phyloP scores from a whole-genome alignment of 2,113 vertebrate species.

The Gobiocypris rarus region DNA sequence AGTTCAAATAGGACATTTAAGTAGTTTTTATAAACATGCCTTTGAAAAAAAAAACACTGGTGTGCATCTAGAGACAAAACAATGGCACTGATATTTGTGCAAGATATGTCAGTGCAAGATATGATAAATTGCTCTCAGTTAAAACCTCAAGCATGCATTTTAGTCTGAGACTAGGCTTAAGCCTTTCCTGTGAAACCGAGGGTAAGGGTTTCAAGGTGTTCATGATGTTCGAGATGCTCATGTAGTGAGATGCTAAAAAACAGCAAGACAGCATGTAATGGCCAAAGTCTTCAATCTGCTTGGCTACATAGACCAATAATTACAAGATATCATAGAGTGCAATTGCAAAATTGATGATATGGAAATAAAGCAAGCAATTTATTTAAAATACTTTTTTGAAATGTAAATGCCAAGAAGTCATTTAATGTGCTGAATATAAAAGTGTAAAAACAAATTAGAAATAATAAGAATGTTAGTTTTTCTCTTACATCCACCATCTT shows the following conservation, averaged over 20 bases:
- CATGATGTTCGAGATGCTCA: neutral
- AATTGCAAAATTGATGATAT: neutral
- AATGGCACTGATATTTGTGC: no score
- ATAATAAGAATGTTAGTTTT: neutral
- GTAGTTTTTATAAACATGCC: no score
- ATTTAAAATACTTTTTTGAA: neutral
- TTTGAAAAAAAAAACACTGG: no score
- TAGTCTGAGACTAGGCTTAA: no score
- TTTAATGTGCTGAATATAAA: neutral
- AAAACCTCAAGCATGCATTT: no score
- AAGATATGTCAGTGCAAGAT: no score
- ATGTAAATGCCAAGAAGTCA: neutral
- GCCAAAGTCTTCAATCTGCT: neutral
- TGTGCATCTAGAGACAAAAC: no score
- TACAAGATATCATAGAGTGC: neutral
- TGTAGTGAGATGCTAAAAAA: neutral
- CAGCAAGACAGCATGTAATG: neutral
- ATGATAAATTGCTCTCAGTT: no score
- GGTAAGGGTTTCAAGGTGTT: neutral
- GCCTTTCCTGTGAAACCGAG: no score
- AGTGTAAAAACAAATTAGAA: neutral
- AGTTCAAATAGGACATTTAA: no score
- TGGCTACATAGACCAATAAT: no score
- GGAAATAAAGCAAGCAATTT: neutral
- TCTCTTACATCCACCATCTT: conserved; percentile 90